phyloP scores from a whole-genome alignment of 2,797 vertebrate genomes.

The Danio albolineatus region DNA sequence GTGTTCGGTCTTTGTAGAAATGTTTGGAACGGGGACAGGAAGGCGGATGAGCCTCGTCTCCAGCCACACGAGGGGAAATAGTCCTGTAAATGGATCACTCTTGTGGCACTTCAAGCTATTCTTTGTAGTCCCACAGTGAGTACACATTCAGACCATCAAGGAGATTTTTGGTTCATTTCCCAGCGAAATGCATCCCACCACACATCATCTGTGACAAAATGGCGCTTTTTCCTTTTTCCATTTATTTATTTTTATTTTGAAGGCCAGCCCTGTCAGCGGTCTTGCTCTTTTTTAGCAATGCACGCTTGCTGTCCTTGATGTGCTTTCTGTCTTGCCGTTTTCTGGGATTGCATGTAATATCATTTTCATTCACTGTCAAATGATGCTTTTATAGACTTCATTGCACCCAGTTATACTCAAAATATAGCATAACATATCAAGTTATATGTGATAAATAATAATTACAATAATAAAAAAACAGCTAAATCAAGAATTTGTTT shows the following conservation, averaged over 20 bases:
- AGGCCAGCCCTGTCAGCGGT: constrained; percentile 35
- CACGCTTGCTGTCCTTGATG: constrained; percentile 34
- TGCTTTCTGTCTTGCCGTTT: background rate
- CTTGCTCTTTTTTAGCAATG: constrained; percentile 29
- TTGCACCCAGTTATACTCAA: background rate
- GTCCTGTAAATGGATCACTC: constrained; percentile 49
- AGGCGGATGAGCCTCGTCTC: constrained; percentile 30
- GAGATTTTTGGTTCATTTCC: constrained; percentile 50
- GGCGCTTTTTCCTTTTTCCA: constrained; percentile 33
- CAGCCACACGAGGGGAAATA: constrained; percentile 31
- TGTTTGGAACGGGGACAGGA: constrained; percentile 50
- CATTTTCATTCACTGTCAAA: background rate
- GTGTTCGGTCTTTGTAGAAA: constrained; percentile 52
- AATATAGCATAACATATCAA: no score
- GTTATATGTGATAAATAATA: no score
- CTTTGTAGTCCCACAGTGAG: constrained; percentile 48
- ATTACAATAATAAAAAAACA: no score
- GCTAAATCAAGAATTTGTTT: no score
- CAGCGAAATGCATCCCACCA: constrained; percentile 40
- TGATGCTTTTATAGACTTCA: background rate
- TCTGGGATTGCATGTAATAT: background rate
- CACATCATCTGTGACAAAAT: constrained; percentile 39
- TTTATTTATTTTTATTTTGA: constrained; percentile 52
- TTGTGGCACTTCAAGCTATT: constrained; percentile 49
- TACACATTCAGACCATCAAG: constrained; percentile 46